Conservation (phyloP, 2,113 vertebrate species). For the Poeciliopsis retropinna region DNA sequence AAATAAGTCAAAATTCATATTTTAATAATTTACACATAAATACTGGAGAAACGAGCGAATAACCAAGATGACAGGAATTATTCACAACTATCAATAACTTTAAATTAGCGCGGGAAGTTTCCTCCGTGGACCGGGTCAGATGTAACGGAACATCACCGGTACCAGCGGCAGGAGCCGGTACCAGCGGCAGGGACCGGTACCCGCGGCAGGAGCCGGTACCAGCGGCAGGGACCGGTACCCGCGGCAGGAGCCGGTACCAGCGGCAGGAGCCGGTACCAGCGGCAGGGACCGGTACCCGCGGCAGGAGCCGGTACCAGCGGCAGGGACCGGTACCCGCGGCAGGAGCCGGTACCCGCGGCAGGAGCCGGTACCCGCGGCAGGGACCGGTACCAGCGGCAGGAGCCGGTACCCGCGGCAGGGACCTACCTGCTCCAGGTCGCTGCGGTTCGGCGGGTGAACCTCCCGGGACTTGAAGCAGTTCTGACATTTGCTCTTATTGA, state of each 20-base stretch:
- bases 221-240: too few relatives aligned
- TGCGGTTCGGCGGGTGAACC: constrained; percentile 65
- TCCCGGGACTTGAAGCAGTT: constrained; percentile 80
- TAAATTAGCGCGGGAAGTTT: background rate
- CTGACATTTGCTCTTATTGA: constrained; percentile 77
- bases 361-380: too few relatives aligned
- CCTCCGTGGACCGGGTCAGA: background rate
- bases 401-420: background rate
- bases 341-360: too few relatives aligned
- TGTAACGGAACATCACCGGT: background rate
- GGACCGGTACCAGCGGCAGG: too few relatives aligned
- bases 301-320: too few relatives aligned
- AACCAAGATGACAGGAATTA: background rate
- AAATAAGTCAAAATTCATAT: background rate
- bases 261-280: too few relatives aligned
- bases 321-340: too few relatives aligned
- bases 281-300: too few relatives aligned
- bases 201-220: too few relatives aligned
- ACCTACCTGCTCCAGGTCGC: constrained; percentile 67
- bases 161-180: background rate
- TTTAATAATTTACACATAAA: background rate
- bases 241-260: too few relatives aligned
- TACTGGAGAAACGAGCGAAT: background rate
- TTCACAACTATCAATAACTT: background rate
- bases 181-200: too few relatives aligned